Evolutionary conservation across 2,888 invertebrate genomes (phyloP).

Genomic region (Nomada flava): DNA sequence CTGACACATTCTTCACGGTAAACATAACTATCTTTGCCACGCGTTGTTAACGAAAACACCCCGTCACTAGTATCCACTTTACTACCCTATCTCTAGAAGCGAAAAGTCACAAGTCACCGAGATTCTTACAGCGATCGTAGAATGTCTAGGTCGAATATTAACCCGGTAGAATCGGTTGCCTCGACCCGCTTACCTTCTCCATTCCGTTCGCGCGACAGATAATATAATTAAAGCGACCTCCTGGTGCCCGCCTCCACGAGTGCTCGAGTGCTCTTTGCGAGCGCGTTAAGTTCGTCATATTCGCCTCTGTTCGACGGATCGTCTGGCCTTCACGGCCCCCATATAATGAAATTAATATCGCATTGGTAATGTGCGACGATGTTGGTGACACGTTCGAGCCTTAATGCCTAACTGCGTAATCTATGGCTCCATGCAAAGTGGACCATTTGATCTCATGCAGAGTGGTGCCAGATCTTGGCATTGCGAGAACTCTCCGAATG

Average conservation of each 20-base stretch:
- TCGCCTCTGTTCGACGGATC: slow-evolving; percentile 33
- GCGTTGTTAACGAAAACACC: too few relatives aligned
- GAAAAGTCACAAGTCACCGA: slow-evolving; percentile 1
- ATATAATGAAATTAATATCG: slow-evolving; percentile 43
- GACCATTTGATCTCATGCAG: not conserved
- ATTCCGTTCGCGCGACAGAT: slow-evolving; percentile 44
- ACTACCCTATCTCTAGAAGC: not conserved
- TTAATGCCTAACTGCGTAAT: slow-evolving; percentile 24
- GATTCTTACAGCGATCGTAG: not conserved
- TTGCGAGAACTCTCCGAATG: too few relatives aligned
- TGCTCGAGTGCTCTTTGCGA: slow-evolving; percentile 45
- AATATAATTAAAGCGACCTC: slow-evolving; percentile 66
- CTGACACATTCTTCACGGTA: too few relatives aligned
- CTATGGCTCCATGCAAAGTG: not conserved
- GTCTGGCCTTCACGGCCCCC: slow-evolving; percentile 5
- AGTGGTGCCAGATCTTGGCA: too few relatives aligned
- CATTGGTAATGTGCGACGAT: slow-evolving; percentile 28
- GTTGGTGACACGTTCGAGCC: not conserved
- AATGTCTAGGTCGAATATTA: slow-evolving; percentile 3
- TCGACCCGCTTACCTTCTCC: slow-evolving; percentile 32
- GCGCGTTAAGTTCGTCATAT: slow-evolving; percentile 57
- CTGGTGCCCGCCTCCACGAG: slow-evolving; percentile 47
- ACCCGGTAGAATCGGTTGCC: slow-evolving; percentile 3
- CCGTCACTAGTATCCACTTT: too few relatives aligned
- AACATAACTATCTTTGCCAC: too few relatives aligned